A percentile compares a stretch with the other conserved stretches of the same genome.
Conservation (phyloP, 1,140 invertebrate species). For the Drosophila sproati region DNA sequence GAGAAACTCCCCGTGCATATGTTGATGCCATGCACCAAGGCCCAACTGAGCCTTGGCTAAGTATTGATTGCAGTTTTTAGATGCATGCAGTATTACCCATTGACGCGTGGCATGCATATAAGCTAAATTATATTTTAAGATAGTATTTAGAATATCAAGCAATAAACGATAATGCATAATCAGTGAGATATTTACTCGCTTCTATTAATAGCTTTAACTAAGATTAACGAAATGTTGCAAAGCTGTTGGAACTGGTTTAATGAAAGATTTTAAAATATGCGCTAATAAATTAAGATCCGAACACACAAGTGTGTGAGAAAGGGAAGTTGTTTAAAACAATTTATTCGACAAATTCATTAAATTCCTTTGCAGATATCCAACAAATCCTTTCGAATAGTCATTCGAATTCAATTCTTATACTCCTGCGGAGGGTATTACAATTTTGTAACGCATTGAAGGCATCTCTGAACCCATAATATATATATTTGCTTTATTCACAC, state of each 20-base stretch:
- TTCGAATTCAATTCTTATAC: too few relatives aligned
- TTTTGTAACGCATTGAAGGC: too few relatives aligned
- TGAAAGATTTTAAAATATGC: slow-evolving; percentile 56
- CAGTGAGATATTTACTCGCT: slow-evolving; percentile 28
- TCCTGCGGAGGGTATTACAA: too few relatives aligned
- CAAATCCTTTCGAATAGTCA: too few relatives aligned
- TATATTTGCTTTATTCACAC: too few relatives aligned
- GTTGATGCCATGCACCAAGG: slow-evolving; percentile 19
- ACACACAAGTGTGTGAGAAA: slow-evolving; percentile 36
- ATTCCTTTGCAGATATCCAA: too few relatives aligned
- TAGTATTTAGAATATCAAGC: slow-evolving; percentile 61
- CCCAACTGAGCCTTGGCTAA: slow-evolving; percentile 11
- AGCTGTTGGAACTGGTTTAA: slow-evolving; percentile 21
- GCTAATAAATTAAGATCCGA: slow-evolving; percentile 64
- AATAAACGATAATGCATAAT: slow-evolving; percentile 52
- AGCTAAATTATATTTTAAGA: slow-evolving; percentile 45
- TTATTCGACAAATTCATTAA: neutral
- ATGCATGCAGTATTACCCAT: slow-evolving; percentile 40
- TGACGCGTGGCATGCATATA: slow-evolving; percentile 44
- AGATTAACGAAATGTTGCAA: slow-evolving; percentile 35
- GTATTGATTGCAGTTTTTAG: slow-evolving; percentile 25
- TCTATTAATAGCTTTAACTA: slow-evolving; percentile 34
- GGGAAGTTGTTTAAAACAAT: neutral
- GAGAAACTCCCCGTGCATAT: slow-evolving; percentile 41
- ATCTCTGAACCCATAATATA: too few relatives aligned